Base-by-base conservation (phyloP, 2,888 invertebrate species). In the Ectemnius continuus region DNA sequence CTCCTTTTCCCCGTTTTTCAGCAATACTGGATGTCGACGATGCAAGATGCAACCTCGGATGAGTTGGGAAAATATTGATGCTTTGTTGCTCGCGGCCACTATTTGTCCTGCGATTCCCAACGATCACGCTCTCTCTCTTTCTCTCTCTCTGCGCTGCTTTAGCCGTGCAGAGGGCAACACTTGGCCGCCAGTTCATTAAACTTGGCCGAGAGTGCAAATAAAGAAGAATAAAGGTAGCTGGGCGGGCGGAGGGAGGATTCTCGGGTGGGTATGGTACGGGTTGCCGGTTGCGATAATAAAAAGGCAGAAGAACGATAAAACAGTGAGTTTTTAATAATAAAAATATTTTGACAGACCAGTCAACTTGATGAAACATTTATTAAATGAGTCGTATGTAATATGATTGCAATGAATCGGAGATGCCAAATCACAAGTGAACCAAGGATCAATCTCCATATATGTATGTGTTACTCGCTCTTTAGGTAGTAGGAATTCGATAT, bases 301-400 rank as follows among this genome's bases (percentile, higher is more conserved):
- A 73, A 58, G 76, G 61, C 65, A 46, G 64, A 67, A 67, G 78
- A 89, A 89, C 90, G 88, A 86, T 90, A 89, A 88, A 90, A 90
- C 90, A 89, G 89, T 90, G 88, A 90, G 83, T 85, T 88, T 75
- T 90, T 90, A 90, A 90, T 90, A 90, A 90, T 90, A 90, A 90
- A 90, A 90, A 90, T 90, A 90, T 86, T 86, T 88, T 86, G 87
- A 90, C 89, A 87, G 84, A 85, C 85, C 84, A 85, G 79, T 87
- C 82, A 82, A 82, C 75, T 84, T 75, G 78, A 83, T 83, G 82
- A 76, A 86, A 86, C 85, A 87, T 85, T 83, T 73, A 80, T 79
- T 80, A 79, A 84, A 79, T 78, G 82, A 84, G 79, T 86, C 85
- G 85, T 80, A 76, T 83, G 83, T 84, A 75, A 75, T 84, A 84